Base-by-base conservation (phyloP, 1,140 invertebrate genomes). In the Elymnias hypermnestra region DNA sequence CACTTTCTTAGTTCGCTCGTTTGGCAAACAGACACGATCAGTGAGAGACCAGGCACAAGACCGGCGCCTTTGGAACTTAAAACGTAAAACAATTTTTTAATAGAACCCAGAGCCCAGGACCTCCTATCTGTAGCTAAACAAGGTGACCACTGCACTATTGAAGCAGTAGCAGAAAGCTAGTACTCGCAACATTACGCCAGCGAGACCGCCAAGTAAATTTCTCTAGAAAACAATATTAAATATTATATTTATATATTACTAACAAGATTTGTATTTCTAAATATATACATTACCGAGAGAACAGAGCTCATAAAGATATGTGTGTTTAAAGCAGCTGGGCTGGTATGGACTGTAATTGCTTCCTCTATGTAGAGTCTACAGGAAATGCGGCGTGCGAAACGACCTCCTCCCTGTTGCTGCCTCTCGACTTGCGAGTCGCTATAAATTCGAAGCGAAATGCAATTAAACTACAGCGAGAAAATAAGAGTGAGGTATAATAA, bases 321-420 rank as follows among this genome's bases (percentile, higher is more conserved):
- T 42, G 42, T 50, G 40, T 40, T 61, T 39, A 50, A 50, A 61
- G 50, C 42, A 40, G 31, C 26, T 49, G 14, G 44, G 50, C 39
- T 48, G 39, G 49, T 54, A 45, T 49, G 41, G 43, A 48, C 50
- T 36, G 46, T 61, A 61, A 61, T 61, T 61, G 58, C 58, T 53
- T 61, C 46, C 58, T 50, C 39, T 57, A 57, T 57, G 29, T 33
- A 33, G 29, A 33, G 29, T 33, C 29, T 33, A 17, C 29, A 61
- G 58, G 46, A 49, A 51, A 49, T 53, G 39, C 36, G 41, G 51
- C 42, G 50, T 46, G 46, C 37, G 49, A 42, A 56, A 47, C 40
- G 45, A 48, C 29, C 29, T 33, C 29, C 29, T 33, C 49, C 23
- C 47, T 33, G 47, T 53, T 55, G 40, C 48, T 53, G 53, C 38